Evolutionary conservation across 2,888 invertebrate genomes (phyloP).

Genomic region (Cerastis rubricosa): DNA sequence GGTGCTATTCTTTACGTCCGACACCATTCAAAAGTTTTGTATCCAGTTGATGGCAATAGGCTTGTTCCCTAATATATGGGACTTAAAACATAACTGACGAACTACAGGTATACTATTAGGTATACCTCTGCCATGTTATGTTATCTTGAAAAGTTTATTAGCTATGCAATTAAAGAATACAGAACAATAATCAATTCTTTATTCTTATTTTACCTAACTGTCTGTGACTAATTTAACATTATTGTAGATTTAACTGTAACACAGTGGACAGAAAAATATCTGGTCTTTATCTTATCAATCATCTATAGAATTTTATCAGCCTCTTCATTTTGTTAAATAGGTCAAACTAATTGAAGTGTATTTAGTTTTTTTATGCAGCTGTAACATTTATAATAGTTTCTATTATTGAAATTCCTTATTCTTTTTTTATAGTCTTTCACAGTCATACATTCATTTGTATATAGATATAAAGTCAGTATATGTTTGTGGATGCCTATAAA

Average conservation of each 20-base stretch:
- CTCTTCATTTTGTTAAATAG: slow-evolving; percentile 17
- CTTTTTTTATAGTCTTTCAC: background rate
- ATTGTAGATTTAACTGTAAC: slow-evolving; percentile 3
- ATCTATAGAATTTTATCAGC: slow-evolving; percentile 17
- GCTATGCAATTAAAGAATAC: background rate
- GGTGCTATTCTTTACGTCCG: too few species aligned
- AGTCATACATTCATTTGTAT: background rate
- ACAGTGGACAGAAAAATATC: background rate
- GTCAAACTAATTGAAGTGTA: slow-evolving; percentile 3
- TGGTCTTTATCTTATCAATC: slow-evolving; percentile 24
- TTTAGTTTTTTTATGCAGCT: slow-evolving; percentile 4
- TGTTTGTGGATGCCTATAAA: background rate
- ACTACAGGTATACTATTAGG: too few species aligned
- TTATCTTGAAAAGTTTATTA: background rate
- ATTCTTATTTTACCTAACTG: background rate
- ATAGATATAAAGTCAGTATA: too few species aligned
- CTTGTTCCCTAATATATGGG: too few species aligned
- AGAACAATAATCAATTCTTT: background rate
- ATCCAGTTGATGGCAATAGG: too few species aligned
- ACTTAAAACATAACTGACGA: too few species aligned
- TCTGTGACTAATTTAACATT: background rate
- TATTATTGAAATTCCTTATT: background rate
- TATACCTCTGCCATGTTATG: too few species aligned
- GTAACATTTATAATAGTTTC: background rate
- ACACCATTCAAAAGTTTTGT: too few species aligned